Evolutionary conservation across 1,140 invertebrate genomes (phyloP).

Genomic region (Megalonaias nervosa): DNA sequence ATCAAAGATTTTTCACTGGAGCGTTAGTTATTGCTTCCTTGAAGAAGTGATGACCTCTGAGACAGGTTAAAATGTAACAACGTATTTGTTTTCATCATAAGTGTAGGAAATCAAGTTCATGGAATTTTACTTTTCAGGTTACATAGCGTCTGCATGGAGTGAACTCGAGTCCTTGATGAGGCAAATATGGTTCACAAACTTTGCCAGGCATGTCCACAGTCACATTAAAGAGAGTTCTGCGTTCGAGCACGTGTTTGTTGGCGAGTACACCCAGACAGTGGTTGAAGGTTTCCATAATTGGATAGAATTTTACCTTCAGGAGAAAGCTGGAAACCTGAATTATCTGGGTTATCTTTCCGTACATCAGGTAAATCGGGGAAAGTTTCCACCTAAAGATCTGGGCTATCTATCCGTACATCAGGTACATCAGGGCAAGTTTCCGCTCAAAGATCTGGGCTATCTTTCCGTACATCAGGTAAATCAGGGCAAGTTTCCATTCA

Average conservation of each 20-base stretch:
- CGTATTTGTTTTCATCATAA: too few species aligned
- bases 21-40: too few species aligned
- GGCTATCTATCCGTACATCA: too few species aligned
- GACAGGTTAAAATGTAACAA: too few species aligned
- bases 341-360: slow-evolving; percentile 68
- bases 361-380: slow-evolving; percentile 36
- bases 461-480: too few species aligned
- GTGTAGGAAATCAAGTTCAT: too few species aligned
- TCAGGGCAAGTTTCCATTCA: too few species aligned
- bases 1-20: too few species aligned
- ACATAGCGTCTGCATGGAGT: slow-evolving; percentile 14
- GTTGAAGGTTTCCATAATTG: slow-evolving; percentile 72
- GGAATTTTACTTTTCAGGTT: slow-evolving; percentile 7
- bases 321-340: slow-evolving; percentile 64
- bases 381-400: too few species aligned
- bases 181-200: slow-evolving; percentile 65
- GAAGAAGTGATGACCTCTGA: too few species aligned
- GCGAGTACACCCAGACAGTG: slow-evolving; percentile 58
- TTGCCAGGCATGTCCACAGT: slow-evolving; percentile 47
- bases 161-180: slow-evolving; percentile 40
- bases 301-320: slow-evolving; percentile 69
- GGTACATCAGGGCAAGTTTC: too few species aligned
- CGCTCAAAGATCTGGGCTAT: too few species aligned
- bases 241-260: slow-evolving; percentile 73
- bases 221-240: slow-evolving; percentile 57